Base-by-base conservation (phyloP, 2,113 vertebrate species). In the Meriones unguiculatus region DNA sequence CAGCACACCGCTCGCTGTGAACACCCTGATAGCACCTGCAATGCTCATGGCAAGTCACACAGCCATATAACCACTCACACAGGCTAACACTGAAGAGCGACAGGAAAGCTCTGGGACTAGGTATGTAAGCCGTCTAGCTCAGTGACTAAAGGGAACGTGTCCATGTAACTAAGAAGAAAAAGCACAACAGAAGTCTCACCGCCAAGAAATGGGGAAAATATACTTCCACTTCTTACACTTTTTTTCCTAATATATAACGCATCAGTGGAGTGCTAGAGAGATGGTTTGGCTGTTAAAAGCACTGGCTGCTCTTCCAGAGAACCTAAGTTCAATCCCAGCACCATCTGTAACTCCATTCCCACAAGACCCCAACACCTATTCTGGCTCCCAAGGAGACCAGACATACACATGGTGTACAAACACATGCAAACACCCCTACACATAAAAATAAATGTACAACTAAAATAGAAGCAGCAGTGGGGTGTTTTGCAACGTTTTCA, bases 161-260 rank as follows among this genome's bases (percentile, higher is more conserved):
- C 84, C 86, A 5, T 50, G 18, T 50, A 67, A 81, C 54, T 75
- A 92, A 0, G 85, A 80, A 75, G 67, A 87, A 89, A 96, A 94
- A 59, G 13, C 62, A 69, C 6, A n/a, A 57, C 46, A 93, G 95
- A 85, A 95, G 70, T n/a, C 20, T 87, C 35, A 96, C 30, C 46
- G 85, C 46, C 73, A 22, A 15, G 35, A 95, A 32, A 93, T 1
- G 14, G 20, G 41, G 46, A 85, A 91, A n/a, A 82, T 32, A 87
- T n/a, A 93, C 4, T 65, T 65, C 41, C 62, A 84, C 59, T 80
- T 80, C 54, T 50, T 69, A 87, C 50, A 46, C 22, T 67, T 50
- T 12, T 84, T 67, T 87, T 87, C 32, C 41, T 69, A 69, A n/a
- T 70, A 70, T 87, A 87, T 70, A 87, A 87, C 35, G 52, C 25